Evolutionary conservation across 2,888 invertebrate genomes (phyloP).

Genomic region (Sialis fuliginosa): DNA sequence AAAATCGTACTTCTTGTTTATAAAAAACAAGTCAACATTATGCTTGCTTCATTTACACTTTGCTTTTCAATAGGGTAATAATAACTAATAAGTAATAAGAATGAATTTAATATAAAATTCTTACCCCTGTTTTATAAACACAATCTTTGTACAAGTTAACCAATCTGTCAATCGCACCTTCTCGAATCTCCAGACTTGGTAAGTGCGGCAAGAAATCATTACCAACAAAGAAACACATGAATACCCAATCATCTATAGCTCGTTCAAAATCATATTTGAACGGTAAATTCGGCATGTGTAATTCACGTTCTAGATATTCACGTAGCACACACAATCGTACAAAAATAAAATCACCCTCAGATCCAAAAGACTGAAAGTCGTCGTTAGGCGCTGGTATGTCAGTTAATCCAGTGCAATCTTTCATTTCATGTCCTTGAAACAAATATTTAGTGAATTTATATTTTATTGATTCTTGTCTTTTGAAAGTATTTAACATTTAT

Average conservation of each 20-base stretch:
- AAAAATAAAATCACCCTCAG: slow-evolving; percentile 79
- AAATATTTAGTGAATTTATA: too few species aligned
- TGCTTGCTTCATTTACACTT: too few species aligned
- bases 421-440: slow-evolving; percentile 72
- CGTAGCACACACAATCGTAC: slow-evolving; percentile 82
- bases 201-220: slow-evolving; percentile 98
- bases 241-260: slow-evolving; percentile 94
- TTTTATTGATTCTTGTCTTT: too few species aligned
- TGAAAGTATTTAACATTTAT: too few species aligned
- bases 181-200: slow-evolving; percentile 92
- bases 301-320: slow-evolving; percentile 82
- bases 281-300: slow-evolving; percentile 81
- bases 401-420: slow-evolving; percentile 69
- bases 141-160: slow-evolving; percentile 86
- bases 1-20: slow-evolving; percentile 4
- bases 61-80: too few species aligned
- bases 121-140: slow-evolving; percentile 79
- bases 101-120: slow-evolving; percentile 11
- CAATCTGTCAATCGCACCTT: slow-evolving; percentile 89
- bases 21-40: too few species aligned
- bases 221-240: slow-evolving; percentile 99
- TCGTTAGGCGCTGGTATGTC: slow-evolving; percentile 38
- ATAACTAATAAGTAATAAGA: too few species aligned
- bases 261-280: slow-evolving; percentile 91
- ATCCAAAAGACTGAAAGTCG: slow-evolving; percentile 39